A percentile compares a stretch with the other conserved stretches of the same genome.
Conservation (phyloP, 2,888 invertebrate species). For the Sinhomidia bicolor region DNA sequence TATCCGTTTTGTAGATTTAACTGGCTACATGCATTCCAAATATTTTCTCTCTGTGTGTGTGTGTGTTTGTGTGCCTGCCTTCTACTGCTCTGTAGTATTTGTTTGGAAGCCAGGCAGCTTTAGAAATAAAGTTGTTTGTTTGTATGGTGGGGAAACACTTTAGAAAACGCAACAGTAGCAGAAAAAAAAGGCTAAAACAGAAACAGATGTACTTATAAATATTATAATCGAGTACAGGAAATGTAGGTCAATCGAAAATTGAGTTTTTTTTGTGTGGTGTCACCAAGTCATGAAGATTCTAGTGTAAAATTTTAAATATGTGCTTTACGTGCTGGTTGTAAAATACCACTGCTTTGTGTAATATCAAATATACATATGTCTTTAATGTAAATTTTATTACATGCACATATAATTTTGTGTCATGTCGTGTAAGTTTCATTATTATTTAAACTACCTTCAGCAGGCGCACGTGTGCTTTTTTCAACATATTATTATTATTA, state of each 20-base stretch:
- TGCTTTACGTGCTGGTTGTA: background rate
- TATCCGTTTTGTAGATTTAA: background rate
- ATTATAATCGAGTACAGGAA: background rate
- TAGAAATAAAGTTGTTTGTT: background rate
- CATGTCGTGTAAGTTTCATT: background rate
- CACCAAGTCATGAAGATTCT: slow-evolving; percentile 10
- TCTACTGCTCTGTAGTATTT: too few species aligned
- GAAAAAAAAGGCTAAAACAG: background rate
- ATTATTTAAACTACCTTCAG: background rate
- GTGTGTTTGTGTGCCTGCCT: too few species aligned
- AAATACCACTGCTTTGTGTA: background rate
- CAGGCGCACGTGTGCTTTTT: background rate
- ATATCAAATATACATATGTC: background rate
- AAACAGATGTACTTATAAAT: slow-evolving; percentile 30
- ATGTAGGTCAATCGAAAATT: slow-evolving; percentile 52
- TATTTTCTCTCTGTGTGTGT: too few species aligned
- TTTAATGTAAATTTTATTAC: background rate
- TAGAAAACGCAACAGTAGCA: background rate
- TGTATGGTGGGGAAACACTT: background rate
- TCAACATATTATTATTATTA: background rate
- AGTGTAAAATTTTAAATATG: background rate
- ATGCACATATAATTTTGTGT: background rate
- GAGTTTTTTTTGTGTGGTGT: background rate
- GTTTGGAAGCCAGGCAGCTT: background rate
- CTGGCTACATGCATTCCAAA: background rate